A percentile compares a stretch with the other conserved stretches of the same genome.
Conservation (phyloP, 2,113 vertebrate genomes). For the Chionis minor region DNA sequence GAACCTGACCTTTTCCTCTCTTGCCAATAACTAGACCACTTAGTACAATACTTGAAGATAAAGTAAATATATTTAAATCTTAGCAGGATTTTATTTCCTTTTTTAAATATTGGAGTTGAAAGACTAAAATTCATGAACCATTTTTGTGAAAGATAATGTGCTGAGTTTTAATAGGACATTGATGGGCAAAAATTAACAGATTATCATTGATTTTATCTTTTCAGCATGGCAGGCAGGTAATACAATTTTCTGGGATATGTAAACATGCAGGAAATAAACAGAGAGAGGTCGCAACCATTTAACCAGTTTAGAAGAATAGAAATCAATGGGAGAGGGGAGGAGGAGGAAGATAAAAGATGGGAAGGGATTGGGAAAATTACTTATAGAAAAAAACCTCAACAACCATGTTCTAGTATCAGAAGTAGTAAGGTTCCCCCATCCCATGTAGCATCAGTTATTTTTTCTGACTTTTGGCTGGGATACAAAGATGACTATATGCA, state of each 20-base stretch:
- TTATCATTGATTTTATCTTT: background rate
- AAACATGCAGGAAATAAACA: background rate
- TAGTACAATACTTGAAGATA: background rate
- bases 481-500: background rate
- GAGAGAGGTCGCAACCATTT: background rate
- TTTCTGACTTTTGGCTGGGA: background rate
- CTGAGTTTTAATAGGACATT: background rate
- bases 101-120: background rate
- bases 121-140: background rate
- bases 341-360: background rate
- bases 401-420: background rate
- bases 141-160: background rate
- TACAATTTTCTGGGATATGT: background rate
- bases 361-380: background rate
- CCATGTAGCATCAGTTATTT: background rate
- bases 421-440: background rate
- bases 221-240: background rate
- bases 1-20: background rate
- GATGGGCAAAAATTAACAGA: background rate
- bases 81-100: background rate
- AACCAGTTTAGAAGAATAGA: background rate
- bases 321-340: background rate
- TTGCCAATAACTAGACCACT: slow-evolving; percentile 6
- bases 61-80: background rate
- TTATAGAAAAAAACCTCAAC: background rate